Conservation (phyloP, 2,888 invertebrate genomes). For the Microctonus brassicae region DNA sequence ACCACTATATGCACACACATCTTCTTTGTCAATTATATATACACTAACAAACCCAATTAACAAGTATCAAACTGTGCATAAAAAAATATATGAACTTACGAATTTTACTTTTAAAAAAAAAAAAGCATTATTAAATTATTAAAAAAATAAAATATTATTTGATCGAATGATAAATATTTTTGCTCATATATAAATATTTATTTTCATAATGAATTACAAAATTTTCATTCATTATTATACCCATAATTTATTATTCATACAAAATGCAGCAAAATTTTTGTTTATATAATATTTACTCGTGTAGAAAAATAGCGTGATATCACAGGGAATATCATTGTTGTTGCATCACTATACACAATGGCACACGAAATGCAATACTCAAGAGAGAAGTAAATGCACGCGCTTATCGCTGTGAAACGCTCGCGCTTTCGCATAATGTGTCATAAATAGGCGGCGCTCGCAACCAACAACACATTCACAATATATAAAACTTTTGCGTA, state of each 20-base stretch:
- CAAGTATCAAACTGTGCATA: conserved; percentile 33
- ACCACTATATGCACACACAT: neutral
- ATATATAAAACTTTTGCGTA: neutral
- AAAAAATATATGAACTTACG: neutral
- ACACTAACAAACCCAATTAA: conserved; percentile 36
- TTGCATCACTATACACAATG: conserved; percentile 66
- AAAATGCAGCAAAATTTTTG: neutral
- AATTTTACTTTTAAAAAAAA: neutral
- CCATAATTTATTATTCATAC: too few relatives aligned
- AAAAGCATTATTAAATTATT: too few relatives aligned
- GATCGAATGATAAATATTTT: too few relatives aligned
- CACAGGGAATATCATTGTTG: conserved; percentile 62
- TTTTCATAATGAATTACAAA: too few relatives aligned
- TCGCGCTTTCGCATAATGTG: conserved; percentile 69
- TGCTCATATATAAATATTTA: too few relatives aligned
- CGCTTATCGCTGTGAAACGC: conserved; percentile 57
- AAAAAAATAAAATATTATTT: too few relatives aligned
- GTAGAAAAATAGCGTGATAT: too few relatives aligned
- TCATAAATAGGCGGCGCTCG: conserved; percentile 68
- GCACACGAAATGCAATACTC: conserved; percentile 59
- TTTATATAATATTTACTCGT: too few relatives aligned
- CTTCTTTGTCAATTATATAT: too few relatives aligned
- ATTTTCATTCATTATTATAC: neutral
- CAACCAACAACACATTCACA: conserved; percentile 43
- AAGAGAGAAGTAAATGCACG: conserved; percentile 29